A percentile compares a stretch with the other conserved stretches of the same genome.
These are phyloP conservation scores for Plagiodera versicolora DNA, from an alignment of 2,888 invertebrate species.

Conservation along the genomic window DNA sequence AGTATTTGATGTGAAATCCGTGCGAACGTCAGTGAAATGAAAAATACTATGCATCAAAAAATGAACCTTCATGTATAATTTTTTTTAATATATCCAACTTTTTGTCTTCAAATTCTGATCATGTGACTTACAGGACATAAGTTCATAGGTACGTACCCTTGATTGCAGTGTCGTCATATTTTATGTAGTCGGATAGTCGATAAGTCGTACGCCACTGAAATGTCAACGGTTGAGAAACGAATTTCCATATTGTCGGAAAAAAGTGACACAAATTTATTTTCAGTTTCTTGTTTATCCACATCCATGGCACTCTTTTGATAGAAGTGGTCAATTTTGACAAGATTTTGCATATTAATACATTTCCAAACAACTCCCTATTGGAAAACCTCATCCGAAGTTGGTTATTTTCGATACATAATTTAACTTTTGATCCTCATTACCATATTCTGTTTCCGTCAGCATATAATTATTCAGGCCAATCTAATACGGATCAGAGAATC, in stretches of 20 bases:
- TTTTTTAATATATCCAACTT: too few species aligned
- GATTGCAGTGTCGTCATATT: too few species aligned
- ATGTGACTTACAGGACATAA: too few species aligned
- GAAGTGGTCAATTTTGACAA: slow-evolving; percentile 31
- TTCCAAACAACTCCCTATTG: slow-evolving; percentile 24
- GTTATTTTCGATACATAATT: slow-evolving; percentile 31
- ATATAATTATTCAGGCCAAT: neutral
- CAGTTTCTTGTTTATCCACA: slow-evolving; percentile 30
- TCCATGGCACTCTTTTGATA: slow-evolving; percentile 27
- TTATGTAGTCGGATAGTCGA: neutral
- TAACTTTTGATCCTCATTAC: slow-evolving; percentile 32
- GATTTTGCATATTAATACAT: slow-evolving; percentile 33
- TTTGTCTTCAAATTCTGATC: too few species aligned
- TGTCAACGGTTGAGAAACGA: neutral
- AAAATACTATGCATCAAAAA: too few species aligned
- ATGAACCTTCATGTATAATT: too few species aligned
- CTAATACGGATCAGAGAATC: neutral
- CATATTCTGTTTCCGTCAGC: slow-evolving; percentile 31
- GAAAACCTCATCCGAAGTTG: slow-evolving; percentile 32
- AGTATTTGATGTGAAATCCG: too few species aligned
- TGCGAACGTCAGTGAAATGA: too few species aligned
- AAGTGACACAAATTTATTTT: neutral
- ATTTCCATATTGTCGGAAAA: neutral
- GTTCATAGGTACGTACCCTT: too few species aligned
- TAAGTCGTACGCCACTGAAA: neutral